Base-by-base conservation (phyloP, 2,888 invertebrate species). In the Heliconius ethilla region DNA sequence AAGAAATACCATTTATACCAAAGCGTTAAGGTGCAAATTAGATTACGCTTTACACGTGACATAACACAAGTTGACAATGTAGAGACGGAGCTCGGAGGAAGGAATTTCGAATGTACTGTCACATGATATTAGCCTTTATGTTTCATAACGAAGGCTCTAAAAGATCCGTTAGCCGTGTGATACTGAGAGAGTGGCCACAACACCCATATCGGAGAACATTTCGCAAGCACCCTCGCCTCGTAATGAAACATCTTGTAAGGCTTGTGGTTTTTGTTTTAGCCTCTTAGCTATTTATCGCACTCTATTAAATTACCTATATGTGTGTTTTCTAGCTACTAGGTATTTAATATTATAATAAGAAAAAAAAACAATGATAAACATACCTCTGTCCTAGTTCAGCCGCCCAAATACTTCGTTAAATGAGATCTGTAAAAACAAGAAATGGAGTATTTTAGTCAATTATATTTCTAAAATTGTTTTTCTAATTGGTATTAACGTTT, bases 381-480 rank as follows among this genome's bases (percentile, higher is more conserved):
- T 83, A 93, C 92, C 92, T 91, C 88, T 90, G 86, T 89, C 90
- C 88, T 91, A 87, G 93, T 93, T 92, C 93, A 92, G 91, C 91
- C 89, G 83, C 86, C 86, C 89, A 87, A 87, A 85, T 83, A 89
- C 88, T 86, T 83, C 83, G 87, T 84, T 85, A 83, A 87, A 86
- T 87, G 85, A 86, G 87, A 91, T 85, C 93, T 93, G 92, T 75
- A 92, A 91, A 33, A 87, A 89, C 89, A 81, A 75, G 79, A 81
- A 70, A 76, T 37, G 40, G 73, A 73, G 63, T 76, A 51, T 62
- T n/a, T 37, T 69, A 74, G 22, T 74, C 10, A 3, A 22, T 13
- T 18, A 10, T 70, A 18, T 18, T 18, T 25, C 11, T 25, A 40
- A 18, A 62, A 62, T n/a, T n/a, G n/a, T n/a, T n/a, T n/a, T n/a